A percentile compares a stretch with the other conserved stretches of the same genome.
phyloP scores from a whole-genome alignment of 2,113 vertebrate genomes.

The Toxotes chatareus region DNA sequence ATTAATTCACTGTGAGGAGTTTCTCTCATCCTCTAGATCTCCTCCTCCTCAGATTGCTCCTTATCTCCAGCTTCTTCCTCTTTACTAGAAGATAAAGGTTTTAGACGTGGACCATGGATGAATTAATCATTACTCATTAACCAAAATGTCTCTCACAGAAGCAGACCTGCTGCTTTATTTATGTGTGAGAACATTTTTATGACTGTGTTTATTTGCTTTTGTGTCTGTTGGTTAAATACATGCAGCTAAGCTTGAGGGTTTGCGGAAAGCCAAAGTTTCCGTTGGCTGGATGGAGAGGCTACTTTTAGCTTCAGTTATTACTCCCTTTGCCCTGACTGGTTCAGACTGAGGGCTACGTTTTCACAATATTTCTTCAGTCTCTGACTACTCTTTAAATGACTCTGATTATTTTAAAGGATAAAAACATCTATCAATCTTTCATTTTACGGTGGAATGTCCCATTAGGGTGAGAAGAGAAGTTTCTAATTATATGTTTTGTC shows the following conservation, averaged over 20 bases:
- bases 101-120: slow-evolving; percentile 2
- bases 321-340: slow-evolving; percentile 55
- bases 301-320: slow-evolving; percentile 74
- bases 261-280: slow-evolving; percentile 77
- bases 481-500: slow-evolving; percentile 79
- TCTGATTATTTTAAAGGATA: slow-evolving; percentile 59
- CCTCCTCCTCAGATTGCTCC: not conserved
- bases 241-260: slow-evolving; percentile 69
- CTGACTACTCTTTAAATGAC: slow-evolving; percentile 42
- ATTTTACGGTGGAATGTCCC: slow-evolving; percentile 58
- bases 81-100: not conserved
- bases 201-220: slow-evolving; percentile 78
- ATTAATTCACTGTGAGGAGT: not conserved
- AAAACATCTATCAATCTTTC: slow-evolving; percentile 67
- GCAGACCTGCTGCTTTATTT: slow-evolving; percentile 56
- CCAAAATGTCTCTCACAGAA: slow-evolving; percentile 40
- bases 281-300: slow-evolving; percentile 67
- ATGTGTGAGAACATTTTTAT: slow-evolving; percentile 70
- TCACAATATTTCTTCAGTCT: slow-evolving; percentile 37
- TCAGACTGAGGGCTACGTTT: slow-evolving; percentile 29
- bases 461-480: slow-evolving; percentile 54
- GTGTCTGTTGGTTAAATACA: slow-evolving; percentile 74
- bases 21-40: not conserved
- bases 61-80: slow-evolving; percentile 15
- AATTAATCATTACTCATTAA: slow-evolving; percentile 52